Base-by-base conservation (phyloP, 2,888 invertebrate species). In the Volucella bombylans region DNA sequence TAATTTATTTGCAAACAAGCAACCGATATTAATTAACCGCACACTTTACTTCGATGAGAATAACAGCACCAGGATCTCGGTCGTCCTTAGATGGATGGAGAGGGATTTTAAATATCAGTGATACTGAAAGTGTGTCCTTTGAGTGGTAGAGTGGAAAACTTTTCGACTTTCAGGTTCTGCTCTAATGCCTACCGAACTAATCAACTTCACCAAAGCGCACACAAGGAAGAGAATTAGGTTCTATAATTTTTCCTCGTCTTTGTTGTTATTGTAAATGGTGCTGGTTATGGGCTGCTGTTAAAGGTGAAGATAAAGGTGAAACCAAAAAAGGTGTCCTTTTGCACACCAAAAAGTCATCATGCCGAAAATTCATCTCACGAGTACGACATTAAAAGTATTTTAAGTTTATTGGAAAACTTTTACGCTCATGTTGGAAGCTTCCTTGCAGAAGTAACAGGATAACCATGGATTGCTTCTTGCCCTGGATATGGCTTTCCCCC, bases 331-430 rank as follows among this genome's bases (percentile, higher is more conserved):
- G 43, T 59, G 23, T 80, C 49, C 15, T 79, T 65, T 79, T 78
- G 67, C 50, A 76, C 71, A 23, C 23, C 23, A 74, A 67, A 69
- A 76, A 83, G 74, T 74, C 71, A 71, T 55, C 41, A 31, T 47
- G 10, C 41, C 65, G 50, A 41, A 61, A 79, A 76, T 85, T 77
- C 85, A 80, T 85, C 85, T 76, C 80, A 80, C 85, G 80, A 80
- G 76, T 71, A 76, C 68, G 80, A 85, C 80, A 85, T 80, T 85
- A 85, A 85, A 80, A 85, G 85, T 85, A 80, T 85, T 85, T 85
- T 72, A 85, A 85, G 85, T 85, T 85, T 80, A 85, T 85, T 85
- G 76, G 85, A 80, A 85, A 85, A 85, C 71, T 85, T 85, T 85
- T 49, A 50, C 49, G 65, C 85, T 85, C 71, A 71, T 80, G 80